Evolutionary conservation across 1,140 invertebrate genomes (phyloP).

Genomic region (Triops longicaudatus): DNA sequence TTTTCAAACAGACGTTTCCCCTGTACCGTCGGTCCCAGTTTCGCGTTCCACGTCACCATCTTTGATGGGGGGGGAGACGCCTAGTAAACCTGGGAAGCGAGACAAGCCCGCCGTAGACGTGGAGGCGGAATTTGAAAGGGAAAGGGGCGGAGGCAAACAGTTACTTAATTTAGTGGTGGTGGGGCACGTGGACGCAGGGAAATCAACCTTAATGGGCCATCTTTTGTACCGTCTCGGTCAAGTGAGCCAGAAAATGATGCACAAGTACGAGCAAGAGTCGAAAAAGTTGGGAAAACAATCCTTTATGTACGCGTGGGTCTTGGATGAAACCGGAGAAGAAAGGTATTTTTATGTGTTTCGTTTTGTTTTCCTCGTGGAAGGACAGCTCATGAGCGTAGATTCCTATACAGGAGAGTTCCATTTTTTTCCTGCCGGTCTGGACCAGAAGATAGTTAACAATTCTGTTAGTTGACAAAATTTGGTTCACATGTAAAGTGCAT

Average conservation of each 20-base stretch:
- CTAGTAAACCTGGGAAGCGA: slow-evolving; percentile 61
- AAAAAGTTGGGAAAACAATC: slow-evolving; percentile 96
- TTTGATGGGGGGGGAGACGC: slow-evolving; percentile 49
- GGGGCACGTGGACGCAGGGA: slow-evolving; percentile 98
- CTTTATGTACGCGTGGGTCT: slow-evolving; percentile 96
- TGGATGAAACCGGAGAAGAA: slow-evolving; percentile 99
- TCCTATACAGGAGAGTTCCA: background rate
- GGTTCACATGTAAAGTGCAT: too few relatives aligned
- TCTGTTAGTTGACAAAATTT: too few relatives aligned
- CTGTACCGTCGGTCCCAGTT: background rate
- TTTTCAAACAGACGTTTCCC: background rate
- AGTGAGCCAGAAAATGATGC: slow-evolving; percentile 82
- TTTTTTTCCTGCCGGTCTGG: too few relatives aligned
- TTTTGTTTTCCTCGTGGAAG: background rate
- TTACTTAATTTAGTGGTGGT: slow-evolving; percentile 91
- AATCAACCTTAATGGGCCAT: slow-evolving; percentile 95
- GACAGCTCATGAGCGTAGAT: too few relatives aligned
- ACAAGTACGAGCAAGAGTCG: slow-evolving; percentile 97
- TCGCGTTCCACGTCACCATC: slow-evolving; percentile 24
- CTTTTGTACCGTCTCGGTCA: slow-evolving; percentile 78
- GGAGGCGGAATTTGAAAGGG: slow-evolving; percentile 54
- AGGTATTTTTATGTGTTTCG: slow-evolving; percentile 46
- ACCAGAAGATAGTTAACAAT: too few relatives aligned
- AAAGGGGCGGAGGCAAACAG: slow-evolving; percentile 63
- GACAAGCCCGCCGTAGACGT: slow-evolving; percentile 48